phyloP scores from a whole-genome alignment of 2,888 invertebrate genomes.

The Phyllotreta striolata region DNA sequence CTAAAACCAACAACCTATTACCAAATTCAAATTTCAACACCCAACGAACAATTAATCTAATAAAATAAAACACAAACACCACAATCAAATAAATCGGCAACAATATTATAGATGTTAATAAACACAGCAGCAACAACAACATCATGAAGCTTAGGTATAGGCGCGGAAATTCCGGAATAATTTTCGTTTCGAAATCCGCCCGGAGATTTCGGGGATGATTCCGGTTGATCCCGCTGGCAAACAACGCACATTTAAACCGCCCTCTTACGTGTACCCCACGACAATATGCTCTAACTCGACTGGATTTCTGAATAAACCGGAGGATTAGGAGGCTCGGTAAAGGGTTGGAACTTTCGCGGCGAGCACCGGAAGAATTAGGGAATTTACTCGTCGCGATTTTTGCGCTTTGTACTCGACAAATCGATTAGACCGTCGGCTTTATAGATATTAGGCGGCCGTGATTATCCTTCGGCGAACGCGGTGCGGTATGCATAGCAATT shows the following conservation, averaged over 20 bases:
- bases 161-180: too few species aligned
- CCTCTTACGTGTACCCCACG: conserved; percentile 28
- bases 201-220: conserved; percentile 27
- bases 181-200: conserved; percentile 6
- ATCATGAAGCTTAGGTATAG: background rate
- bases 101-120: conserved; percentile 12
- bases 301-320: conserved; percentile 34
- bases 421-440: too few species aligned
- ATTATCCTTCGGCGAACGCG: too few species aligned
- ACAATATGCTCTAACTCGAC: conserved; percentile 39
- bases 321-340: conserved; percentile 26
- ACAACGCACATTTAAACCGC: conserved; percentile 35
- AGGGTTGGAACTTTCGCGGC: conserved; percentile 19
- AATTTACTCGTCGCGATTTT: too few species aligned
- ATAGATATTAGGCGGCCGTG: too few species aligned
- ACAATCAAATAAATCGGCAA: conserved; percentile 13
- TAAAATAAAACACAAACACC: background rate
- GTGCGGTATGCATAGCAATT: too few species aligned
- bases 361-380: too few species aligned
- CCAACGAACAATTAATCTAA: conserved; percentile 1
- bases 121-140: conserved; percentile 3
- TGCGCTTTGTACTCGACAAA: too few species aligned
- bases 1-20: background rate
- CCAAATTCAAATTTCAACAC: conserved; percentile 6
- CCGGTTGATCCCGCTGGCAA: conserved; percentile 37